Conservation (phyloP, 2,888 invertebrate genomes). For the Crioceris asparagi region DNA sequence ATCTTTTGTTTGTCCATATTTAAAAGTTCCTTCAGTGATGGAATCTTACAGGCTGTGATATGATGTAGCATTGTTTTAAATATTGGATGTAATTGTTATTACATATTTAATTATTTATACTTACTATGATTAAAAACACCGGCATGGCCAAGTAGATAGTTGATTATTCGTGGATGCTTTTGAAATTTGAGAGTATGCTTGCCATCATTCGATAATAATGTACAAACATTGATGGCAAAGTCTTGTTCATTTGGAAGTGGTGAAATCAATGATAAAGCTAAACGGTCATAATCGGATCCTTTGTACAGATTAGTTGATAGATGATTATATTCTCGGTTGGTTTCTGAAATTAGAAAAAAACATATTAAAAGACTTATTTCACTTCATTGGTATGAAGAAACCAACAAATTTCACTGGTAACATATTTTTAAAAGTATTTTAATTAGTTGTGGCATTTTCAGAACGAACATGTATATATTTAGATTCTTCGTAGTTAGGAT, state of each 20-base stretch:
- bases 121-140: constrained; percentile 85
- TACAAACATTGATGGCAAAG: constrained; percentile 95
- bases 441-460: too few relatives aligned
- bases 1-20: too few relatives aligned
- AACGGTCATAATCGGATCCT: constrained; percentile 69
- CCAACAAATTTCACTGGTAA: too few relatives aligned
- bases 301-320: constrained; percentile 57
- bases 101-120: constrained; percentile 27
- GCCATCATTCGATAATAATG: constrained; percentile 88
- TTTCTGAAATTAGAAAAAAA: constrained; percentile 40
- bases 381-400: too few relatives aligned
- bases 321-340: constrained; percentile 52
- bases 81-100: too few relatives aligned
- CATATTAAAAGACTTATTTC: constrained; percentile 16
- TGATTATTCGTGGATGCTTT: constrained; percentile 76
- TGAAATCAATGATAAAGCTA: constrained; percentile 85
- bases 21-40: too few relatives aligned
- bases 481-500: too few relatives aligned
- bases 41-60: too few relatives aligned
- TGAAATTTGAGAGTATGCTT: constrained; percentile 77
- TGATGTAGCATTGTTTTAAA: too few relatives aligned
- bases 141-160: constrained; percentile 84
- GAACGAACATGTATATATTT: too few relatives aligned
- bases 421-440: too few relatives aligned
- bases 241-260: constrained; percentile 98